Percentiles rank a stretch among this genome's conserved stretches.
phyloP scores from a whole-genome alignment of 2,888 invertebrate genomes.

The Melanotus villosus region DNA sequence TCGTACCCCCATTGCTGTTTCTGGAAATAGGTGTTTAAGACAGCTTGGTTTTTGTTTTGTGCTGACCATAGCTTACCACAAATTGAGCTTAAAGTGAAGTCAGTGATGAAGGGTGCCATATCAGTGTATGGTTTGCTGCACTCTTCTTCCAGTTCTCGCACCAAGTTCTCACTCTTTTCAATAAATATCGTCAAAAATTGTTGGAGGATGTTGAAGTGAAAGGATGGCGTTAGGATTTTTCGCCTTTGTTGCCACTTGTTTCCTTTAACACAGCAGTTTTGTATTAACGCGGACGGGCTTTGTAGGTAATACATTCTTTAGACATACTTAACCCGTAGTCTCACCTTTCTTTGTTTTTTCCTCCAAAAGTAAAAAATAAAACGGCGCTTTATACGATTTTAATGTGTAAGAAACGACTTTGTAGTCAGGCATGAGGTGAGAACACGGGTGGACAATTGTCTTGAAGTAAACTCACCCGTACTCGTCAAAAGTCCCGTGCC shows the following conservation, averaged over 20 bases:
- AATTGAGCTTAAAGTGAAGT: conserved; percentile 71
- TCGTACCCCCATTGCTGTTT: conserved; percentile 68
- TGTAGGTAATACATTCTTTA: no score
- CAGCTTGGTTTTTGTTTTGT: conserved; percentile 72
- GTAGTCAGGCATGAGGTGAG: no score
- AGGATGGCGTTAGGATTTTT: conserved; percentile 66
- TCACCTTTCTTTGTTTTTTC: no score
- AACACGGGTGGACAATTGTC: no score
- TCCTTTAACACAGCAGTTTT: conserved; percentile 49
- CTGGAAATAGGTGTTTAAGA: conserved; percentile 54
- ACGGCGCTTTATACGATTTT: no score
- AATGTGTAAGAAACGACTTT: no score
- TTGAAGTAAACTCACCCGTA: no score
- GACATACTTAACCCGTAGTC: no score
- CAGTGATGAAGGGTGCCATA: conserved; percentile 68
- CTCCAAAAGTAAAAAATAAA: no score
- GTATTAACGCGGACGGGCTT: no score
- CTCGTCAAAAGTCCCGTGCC: no score
- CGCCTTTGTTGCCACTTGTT: conserved; percentile 65
- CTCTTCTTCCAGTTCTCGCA: conserved; percentile 54
- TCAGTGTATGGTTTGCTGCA: conserved; percentile 60
- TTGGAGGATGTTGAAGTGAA: conserved; percentile 66
- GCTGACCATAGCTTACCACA: no score
- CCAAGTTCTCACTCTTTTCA: conserved; percentile 59
- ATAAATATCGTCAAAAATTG: conserved; percentile 62